These are phyloP conservation scores for Ormyrus pomaceus DNA, from an alignment of 2,888 invertebrate genomes.

Conservation along the genomic window DNA sequence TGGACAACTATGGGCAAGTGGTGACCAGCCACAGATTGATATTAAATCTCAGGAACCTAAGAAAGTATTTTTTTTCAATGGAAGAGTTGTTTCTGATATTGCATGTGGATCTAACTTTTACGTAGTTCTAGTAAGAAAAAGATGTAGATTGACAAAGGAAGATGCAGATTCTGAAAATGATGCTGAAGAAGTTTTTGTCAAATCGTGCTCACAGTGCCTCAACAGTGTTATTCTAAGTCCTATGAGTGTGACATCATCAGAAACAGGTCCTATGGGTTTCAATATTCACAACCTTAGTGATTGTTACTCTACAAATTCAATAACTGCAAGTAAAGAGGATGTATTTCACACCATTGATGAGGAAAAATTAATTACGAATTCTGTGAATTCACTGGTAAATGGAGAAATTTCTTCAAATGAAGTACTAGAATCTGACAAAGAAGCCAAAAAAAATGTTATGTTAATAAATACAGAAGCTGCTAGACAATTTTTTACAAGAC, in stretches of 20 bases:
- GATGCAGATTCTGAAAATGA: conserved; percentile 78
- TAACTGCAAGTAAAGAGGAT: conserved; percentile 78
- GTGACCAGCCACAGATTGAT: conserved; percentile 82
- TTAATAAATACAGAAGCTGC: conserved; percentile 89
- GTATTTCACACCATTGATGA: conserved; percentile 37
- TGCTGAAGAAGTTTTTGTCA: conserved; percentile 81
- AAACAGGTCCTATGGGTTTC: conserved; percentile 80
- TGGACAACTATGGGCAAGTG: conserved; percentile 84
- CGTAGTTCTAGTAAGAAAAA: conserved; percentile 83
- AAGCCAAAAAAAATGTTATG: conserved; percentile 80
- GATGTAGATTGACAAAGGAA: conserved; percentile 76
- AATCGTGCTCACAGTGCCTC: conserved; percentile 81
- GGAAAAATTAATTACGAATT: conserved; percentile 48
- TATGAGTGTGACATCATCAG: conserved; percentile 78
- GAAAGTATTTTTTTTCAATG: conserved; percentile 83
- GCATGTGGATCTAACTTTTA: conserved; percentile 88
- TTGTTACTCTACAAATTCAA: conserved; percentile 78
- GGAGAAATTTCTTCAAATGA: conserved; percentile 39
- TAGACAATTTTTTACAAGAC: conserved; percentile 85
- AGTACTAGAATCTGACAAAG: conserved; percentile 63
- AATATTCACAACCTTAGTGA: conserved; percentile 80
- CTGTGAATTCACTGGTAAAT: conserved; percentile 46
- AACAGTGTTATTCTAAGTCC: conserved; percentile 66
- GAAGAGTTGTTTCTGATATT: conserved; percentile 82
- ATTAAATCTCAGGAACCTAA: conserved; percentile 80